A percentile compares a stretch with the other conserved stretches of the same genome.
phyloP scores from a whole-genome alignment of 2,888 invertebrate species.

The Reticulitermes lucifugus region DNA sequence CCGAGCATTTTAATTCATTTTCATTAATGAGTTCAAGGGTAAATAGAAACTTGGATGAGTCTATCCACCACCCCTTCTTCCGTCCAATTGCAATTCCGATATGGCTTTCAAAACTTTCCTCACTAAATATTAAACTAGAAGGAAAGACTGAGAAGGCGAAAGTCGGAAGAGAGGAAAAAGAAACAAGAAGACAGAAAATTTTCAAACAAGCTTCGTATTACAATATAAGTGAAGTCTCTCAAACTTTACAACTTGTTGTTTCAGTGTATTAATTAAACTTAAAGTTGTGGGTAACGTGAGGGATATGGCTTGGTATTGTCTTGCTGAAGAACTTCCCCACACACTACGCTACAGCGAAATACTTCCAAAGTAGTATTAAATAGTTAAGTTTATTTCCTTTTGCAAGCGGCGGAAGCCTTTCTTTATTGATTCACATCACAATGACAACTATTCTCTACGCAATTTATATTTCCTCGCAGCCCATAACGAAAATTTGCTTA shows the following conservation, averaged over 20 bases:
- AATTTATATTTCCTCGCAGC: background rate
- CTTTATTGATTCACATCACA: background rate
- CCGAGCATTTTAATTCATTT: conserved; percentile 14
- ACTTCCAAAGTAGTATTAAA: background rate
- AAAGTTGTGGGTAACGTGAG: background rate
- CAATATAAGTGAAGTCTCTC: conserved; percentile 31
- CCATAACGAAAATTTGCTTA: background rate
- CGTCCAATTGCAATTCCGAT: conserved; percentile 13
- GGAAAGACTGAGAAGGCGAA: background rate
- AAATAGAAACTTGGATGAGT: conserved; percentile 26
- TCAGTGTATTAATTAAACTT: conserved; percentile 39
- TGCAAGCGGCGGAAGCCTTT: too few relatives aligned
- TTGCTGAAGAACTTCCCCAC: background rate
- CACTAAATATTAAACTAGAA: conserved; percentile 45
- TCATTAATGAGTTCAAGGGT: conserved; percentile 39
- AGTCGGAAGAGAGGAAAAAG: conserved; percentile 2
- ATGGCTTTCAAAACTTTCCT: conserved; percentile 36
- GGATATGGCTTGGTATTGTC: background rate
- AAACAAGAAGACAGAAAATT: conserved; percentile 35
- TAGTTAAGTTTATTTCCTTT: background rate
- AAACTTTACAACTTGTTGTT: conserved; percentile 3
- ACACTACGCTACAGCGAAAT: background rate
- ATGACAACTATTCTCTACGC: background rate
- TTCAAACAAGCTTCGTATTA: conserved; percentile 38
- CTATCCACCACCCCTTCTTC: background rate